These are phyloP conservation scores for Chondrilla cf. caribensis DNA, from an alignment of 37 sponge, comb jelly and placozoan genomes.

Conservation along the genomic window DNA sequence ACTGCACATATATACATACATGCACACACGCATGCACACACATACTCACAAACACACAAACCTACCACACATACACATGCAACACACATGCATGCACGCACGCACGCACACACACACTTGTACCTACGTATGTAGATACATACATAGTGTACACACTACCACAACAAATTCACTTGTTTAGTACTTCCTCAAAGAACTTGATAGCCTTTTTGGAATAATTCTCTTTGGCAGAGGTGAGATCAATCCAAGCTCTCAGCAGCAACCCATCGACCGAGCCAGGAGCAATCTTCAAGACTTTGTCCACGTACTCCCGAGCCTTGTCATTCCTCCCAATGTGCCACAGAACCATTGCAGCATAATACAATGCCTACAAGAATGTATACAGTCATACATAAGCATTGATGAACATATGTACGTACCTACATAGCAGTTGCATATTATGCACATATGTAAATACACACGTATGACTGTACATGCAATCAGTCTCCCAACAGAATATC, in stretches of 20 bases:
- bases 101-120: no score
- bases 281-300: slow-evolving; percentile 82
- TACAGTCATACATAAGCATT: neutral
- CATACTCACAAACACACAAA: no score
- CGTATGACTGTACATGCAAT: no score
- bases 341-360: slow-evolving; percentile 81
- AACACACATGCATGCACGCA: no score
- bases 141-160: no score
- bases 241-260: slow-evolving; percentile 82
- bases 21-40: no score
- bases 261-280: slow-evolving; percentile 50
- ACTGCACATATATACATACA: no score
- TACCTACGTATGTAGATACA: no score
- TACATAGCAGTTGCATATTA: neutral
- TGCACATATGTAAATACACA: no score
- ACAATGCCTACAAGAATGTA: slow-evolving; percentile 68
- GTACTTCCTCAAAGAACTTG: slow-evolving; percentile 88
- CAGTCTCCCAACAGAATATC: neutral
- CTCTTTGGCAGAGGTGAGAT: slow-evolving; percentile 78
- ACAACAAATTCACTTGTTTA: slow-evolving; percentile 42
- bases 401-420: neutral
- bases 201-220: slow-evolving; percentile 60
- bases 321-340: slow-evolving; percentile 86
- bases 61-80: no score
- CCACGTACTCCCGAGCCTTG: slow-evolving; percentile 91